Base-by-base conservation (phyloP, 2,888 invertebrate species). In the Parnassius apollo region DNA sequence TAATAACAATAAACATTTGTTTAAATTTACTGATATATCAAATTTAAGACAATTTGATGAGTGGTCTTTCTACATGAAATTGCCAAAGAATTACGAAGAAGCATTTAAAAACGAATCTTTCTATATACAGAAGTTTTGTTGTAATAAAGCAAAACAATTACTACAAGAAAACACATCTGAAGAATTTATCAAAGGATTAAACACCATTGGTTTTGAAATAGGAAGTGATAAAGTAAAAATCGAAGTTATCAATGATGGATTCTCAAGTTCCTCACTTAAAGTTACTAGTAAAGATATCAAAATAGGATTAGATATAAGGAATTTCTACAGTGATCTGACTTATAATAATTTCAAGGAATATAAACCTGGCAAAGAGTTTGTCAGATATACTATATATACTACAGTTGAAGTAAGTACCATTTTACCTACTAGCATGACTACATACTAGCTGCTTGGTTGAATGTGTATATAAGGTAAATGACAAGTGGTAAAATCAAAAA, bases 241-340 rank as follows among this genome's bases (percentile, higher is more conserved):
- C 42, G 71, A 77, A 59, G 75, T 88, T 56, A 53, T 77, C 35
- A 77, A 80, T 64, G 83, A 88, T 74, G 81, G 81, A 8, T 82
- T 84, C 57, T 74, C 79, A 0, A 67, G 66, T 13, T 78, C 80
- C 0, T 42, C 77, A 9, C 58, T 91, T 11, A 85, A 75, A 66
- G 62, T 91, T 0, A 70, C 76, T 0, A 71, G 85, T 66, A 48
- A 55, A 2, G 80, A 86, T 74, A 51, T 78, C 8, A 69, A 71
- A 51, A 66, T 79, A 48, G 79, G 80, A 42, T 69, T 76, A 9
- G 71, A 80, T 68, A 70, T 90, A 1, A 77, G 85, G 42, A 84
- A 84, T 65, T 86, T 85, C 62, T 80, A 86, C 45, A 76, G 83
- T 0, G 75, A 75, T 59, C 65, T 88, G 44, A 66, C 86, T 18